Conservation (phyloP, 2,797 vertebrate genomes). For the Malurus leucopterus region DNA sequence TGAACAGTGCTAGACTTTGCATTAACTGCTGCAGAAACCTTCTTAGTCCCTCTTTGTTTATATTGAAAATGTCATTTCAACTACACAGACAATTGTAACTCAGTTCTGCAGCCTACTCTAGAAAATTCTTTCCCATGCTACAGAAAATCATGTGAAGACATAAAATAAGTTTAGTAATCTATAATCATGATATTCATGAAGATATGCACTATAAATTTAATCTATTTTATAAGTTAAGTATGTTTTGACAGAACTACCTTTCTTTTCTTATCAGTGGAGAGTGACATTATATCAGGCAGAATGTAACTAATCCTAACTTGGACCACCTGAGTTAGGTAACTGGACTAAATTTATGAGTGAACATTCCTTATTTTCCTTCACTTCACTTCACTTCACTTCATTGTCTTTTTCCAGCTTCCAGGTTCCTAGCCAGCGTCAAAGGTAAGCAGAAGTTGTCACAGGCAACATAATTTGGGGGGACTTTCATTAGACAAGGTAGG, state of each 20-base stretch:
- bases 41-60: background rate
- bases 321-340: background rate
- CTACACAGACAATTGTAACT: background rate
- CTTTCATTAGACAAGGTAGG: background rate
- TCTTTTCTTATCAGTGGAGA: background rate
- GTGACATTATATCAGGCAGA: background rate
- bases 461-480: background rate
- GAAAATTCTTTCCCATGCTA: background rate
- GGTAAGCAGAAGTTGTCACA: background rate
- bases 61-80: background rate
- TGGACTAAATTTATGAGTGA: background rate
- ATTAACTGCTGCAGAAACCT: background rate
- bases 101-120: background rate
- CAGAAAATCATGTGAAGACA: background rate
- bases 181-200: background rate
- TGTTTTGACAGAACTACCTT: background rate
- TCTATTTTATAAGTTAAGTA: background rate
- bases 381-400: background rate
- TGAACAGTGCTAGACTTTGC: background rate
- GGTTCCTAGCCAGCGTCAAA: background rate
- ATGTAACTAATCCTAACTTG: background rate
- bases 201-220: background rate
- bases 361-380: background rate
- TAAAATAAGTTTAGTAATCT: background rate
- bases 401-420: background rate